Conservation (phyloP, 2,888 invertebrate species). For the Adelphocoris suturalis region DNA sequence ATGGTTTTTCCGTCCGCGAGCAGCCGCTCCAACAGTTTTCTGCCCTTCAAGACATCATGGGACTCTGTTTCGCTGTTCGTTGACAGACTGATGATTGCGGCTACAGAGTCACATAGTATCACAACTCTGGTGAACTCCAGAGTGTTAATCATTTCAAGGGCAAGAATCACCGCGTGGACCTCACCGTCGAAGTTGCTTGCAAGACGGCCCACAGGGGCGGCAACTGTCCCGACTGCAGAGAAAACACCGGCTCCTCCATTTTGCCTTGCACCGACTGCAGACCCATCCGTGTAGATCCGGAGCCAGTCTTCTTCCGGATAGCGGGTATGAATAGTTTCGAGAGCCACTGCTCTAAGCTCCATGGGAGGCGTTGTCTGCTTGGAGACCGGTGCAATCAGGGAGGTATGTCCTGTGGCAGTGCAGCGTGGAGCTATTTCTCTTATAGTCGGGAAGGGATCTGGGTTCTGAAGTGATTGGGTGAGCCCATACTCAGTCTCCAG, state of each 20-base stretch:
- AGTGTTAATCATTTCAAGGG: conserved; percentile 17
- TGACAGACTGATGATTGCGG: too few relatives aligned
- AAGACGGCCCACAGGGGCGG: conserved; percentile 2
- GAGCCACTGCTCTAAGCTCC: conserved; percentile 7
- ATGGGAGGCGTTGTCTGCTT: conserved; percentile 26
- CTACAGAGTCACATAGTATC: too few relatives aligned
- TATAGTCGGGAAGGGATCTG: background rate
- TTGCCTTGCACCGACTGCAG: conserved; percentile 35
- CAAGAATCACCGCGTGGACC: background rate
- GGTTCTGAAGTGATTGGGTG: conserved; percentile 11
- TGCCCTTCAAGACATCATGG: too few relatives aligned
- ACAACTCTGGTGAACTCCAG: background rate
- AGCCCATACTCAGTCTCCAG: conserved; percentile 21
- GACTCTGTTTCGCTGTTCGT: too few relatives aligned
- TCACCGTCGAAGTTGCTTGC: conserved; percentile 21
- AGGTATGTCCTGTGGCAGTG: background rate
- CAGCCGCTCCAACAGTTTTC: too few relatives aligned
- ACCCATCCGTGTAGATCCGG: conserved; percentile 17
- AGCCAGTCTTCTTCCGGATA: conserved; percentile 27
- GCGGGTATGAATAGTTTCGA: conserved; percentile 21
- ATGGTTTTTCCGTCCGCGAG: too few relatives aligned
- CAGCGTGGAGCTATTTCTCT: background rate
- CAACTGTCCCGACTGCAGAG: background rate
- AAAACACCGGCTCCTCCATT: conserved; percentile 33
- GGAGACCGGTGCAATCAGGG: conserved; percentile 9